phyloP scores from a whole-genome alignment of 2,888 invertebrate genomes.

The Leptinotarsa tumamoca region DNA sequence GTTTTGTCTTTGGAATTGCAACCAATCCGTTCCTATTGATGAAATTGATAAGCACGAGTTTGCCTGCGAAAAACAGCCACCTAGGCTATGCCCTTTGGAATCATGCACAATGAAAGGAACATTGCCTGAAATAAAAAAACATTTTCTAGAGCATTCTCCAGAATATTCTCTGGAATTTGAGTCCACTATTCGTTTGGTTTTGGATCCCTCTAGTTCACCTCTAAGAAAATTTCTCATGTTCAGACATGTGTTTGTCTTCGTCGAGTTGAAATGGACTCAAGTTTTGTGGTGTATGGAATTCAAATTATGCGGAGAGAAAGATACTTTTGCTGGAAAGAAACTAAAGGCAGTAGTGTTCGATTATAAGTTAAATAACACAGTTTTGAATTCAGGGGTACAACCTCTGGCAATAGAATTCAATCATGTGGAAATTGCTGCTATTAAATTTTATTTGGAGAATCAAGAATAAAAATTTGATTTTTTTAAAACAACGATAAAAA shows the following conservation, averaged over 20 bases:
- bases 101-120: neutral
- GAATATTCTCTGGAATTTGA: neutral
- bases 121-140: neutral
- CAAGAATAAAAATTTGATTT: neutral
- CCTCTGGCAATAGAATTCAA: neutral
- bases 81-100: neutral
- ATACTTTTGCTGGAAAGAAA: neutral
- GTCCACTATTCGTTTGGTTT: neutral
- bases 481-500: no score
- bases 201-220: neutral
- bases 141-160: conserved; percentile 2
- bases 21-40: neutral
- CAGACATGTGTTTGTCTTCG: neutral
- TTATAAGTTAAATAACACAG: no score
- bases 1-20: conserved; percentile 2
- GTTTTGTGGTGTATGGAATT: neutral
- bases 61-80: neutral
- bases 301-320: neutral
- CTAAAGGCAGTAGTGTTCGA: neutral
- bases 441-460: neutral
- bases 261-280: neutral
- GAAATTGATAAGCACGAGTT: neutral
- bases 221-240: neutral
- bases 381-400: neutral
- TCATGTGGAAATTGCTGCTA: neutral